phyloP scores from a whole-genome alignment of 2,113 vertebrate species.

The Glaucidium brasilianum region DNA sequence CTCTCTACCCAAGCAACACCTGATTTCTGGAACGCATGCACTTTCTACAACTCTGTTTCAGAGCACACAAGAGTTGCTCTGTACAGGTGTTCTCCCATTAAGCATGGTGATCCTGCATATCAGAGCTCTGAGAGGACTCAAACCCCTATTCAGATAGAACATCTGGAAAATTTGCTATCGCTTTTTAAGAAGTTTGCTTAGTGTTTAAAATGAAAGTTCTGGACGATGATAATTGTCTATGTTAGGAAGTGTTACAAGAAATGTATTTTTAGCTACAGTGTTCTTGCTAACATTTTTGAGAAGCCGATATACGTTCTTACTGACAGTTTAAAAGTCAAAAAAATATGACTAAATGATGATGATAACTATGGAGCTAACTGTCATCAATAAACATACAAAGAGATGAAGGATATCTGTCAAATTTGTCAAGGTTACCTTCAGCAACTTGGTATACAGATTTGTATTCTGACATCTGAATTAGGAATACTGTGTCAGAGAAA shows the following conservation, averaged over 20 bases:
- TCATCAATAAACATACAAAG: not conserved
- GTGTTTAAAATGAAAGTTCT: not conserved
- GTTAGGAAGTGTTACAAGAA: not conserved
- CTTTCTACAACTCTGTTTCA: not conserved
- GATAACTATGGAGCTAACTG: not conserved
- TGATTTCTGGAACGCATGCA: accelerated
- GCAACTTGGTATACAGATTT: not conserved
- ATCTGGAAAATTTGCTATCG: not conserved
- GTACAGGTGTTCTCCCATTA: too few species aligned
- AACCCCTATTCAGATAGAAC: not conserved
- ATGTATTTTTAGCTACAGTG: not conserved
- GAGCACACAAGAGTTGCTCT: not conserved
- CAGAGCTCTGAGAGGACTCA: not conserved
- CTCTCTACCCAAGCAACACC: not conserved
- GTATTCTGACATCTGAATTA: not conserved
- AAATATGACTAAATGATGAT: not conserved
- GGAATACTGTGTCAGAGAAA: not conserved
- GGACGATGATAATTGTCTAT: not conserved
- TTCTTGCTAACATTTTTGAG: not conserved
- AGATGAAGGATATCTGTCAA: not conserved
- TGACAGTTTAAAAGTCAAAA: not conserved
- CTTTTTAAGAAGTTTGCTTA: not conserved
- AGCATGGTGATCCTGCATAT: not conserved
- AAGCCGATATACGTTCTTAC: not conserved
- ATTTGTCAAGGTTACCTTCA: not conserved